Evolutionary conservation across 2,113 vertebrate genomes (phyloP).

Genomic region (Macquaria ambigua): DNA sequence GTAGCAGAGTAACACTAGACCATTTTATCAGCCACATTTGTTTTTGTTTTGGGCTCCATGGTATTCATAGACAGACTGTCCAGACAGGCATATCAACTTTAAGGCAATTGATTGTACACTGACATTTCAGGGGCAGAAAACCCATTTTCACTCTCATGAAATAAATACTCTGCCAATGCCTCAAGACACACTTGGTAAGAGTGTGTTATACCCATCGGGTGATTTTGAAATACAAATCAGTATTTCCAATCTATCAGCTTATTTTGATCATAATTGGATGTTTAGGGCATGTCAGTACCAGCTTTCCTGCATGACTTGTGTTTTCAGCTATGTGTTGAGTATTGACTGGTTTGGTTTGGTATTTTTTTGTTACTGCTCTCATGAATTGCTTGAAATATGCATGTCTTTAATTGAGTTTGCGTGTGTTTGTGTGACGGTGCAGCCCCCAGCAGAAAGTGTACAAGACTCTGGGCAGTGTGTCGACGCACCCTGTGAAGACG

Average conservation of each 20-base stretch:
- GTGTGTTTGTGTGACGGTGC: constrained; percentile 83
- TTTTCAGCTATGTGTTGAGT: constrained; percentile 56
- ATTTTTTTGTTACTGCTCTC: constrained; percentile 58
- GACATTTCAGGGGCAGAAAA: constrained; percentile 79
- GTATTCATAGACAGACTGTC: constrained; percentile 78
- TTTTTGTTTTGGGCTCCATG: constrained; percentile 83
- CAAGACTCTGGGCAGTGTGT: constrained; percentile 83
- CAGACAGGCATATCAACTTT: constrained; percentile 82
- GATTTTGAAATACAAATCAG: constrained; percentile 55
- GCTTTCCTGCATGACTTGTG: constrained; percentile 79
- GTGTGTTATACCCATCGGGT: constrained; percentile 53
- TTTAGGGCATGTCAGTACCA: constrained; percentile 76
- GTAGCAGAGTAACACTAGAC: constrained; percentile 76
- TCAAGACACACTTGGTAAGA: constrained; percentile 53
- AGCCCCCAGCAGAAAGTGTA: constrained; percentile 85
- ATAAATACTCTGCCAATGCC: constrained; percentile 66
- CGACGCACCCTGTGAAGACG: constrained; percentile 75
- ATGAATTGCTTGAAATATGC: constrained; percentile 75
- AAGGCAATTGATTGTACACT: constrained; percentile 78
- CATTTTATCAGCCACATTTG: constrained; percentile 79
- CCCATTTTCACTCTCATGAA: constrained; percentile 69
- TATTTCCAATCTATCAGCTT: constrained; percentile 42
- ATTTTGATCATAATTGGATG: constrained; percentile 58
- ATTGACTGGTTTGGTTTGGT: constrained; percentile 53
- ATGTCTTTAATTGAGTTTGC: constrained; percentile 82